phyloP scores from a whole-genome alignment of 2,113 vertebrate genomes.

The Dermatemys mawii region DNA sequence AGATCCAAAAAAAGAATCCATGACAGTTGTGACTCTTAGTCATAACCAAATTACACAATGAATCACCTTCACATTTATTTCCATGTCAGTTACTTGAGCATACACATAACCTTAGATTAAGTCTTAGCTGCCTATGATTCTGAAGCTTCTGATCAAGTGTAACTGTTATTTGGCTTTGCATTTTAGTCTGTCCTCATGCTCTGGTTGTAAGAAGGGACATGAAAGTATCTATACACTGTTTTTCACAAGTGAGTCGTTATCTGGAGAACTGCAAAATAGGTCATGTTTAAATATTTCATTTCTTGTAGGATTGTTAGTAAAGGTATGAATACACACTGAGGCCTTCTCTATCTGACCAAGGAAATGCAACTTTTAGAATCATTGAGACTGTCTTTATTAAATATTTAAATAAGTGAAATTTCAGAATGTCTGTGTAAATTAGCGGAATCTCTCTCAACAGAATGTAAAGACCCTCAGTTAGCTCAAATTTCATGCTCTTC shows the following conservation, averaged over 20 bases:
- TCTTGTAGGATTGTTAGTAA: neutral
- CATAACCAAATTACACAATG: neutral
- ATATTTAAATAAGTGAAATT: neutral
- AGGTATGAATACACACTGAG: neutral
- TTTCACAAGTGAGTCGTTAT: conserved; percentile 7
- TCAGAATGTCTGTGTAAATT: neutral
- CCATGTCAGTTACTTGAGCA: neutral
- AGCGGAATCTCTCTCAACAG: neutral
- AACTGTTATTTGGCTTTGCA: conserved; percentile 34
- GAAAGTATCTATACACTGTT: neutral
- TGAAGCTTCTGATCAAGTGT: neutral
- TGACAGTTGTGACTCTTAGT: neutral
- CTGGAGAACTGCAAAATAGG: neutral
- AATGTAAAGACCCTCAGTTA: neutral
- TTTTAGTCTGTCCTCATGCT: neutral
- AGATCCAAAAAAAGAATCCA: neutral
- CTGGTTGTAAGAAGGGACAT: neutral
- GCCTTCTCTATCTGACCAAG: neutral
- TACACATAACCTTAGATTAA: neutral
- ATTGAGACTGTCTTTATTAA: neutral
- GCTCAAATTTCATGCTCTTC: neutral
- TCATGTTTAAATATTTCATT: neutral
- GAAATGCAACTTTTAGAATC: neutral
- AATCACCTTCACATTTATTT: neutral
- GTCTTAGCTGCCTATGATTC: neutral